Percentiles rank a stretch among this genome's conserved stretches.
Evolutionary conservation across 2,797 vertebrate species (phyloP).

Genomic region (Arrhamphus sclerolepis): DNA sequence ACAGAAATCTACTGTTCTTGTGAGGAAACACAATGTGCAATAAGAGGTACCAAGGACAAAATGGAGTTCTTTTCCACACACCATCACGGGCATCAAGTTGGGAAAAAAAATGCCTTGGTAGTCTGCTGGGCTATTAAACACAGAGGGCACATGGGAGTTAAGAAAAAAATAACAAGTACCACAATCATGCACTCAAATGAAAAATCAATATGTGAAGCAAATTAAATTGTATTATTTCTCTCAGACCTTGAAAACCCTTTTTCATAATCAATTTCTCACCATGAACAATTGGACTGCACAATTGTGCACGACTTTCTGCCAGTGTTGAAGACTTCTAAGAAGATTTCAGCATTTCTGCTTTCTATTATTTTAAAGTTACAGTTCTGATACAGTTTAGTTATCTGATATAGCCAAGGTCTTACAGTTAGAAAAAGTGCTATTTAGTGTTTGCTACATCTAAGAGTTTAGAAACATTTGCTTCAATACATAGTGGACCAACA

Average conservation of each 20-base stretch:
- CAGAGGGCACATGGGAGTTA: background rate
- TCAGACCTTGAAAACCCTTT: background rate
- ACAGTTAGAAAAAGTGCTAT: no score
- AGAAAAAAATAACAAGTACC: background rate
- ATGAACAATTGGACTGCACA: no score
- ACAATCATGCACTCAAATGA: no score
- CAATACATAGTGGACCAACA: slow-evolving; percentile 2
- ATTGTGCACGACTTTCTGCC: no score
- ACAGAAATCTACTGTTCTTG: background rate
- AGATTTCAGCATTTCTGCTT: no score
- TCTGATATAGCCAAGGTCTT: background rate
- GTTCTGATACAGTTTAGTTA: background rate
- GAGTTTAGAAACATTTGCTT: slow-evolving; percentile 1
- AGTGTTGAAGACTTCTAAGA: no score
- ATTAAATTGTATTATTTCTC: background rate
- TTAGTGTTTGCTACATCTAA: slow-evolving; percentile 4
- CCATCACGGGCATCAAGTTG: background rate
- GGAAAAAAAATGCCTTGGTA: background rate
- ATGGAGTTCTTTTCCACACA: background rate
- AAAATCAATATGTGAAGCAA: background rate
- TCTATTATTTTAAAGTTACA: no score
- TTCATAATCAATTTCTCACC: background rate
- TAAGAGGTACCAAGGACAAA: slow-evolving; percentile 6
- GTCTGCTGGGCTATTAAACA: background rate
- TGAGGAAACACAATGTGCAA: slow-evolving; percentile 13